These are phyloP conservation scores for Lycocerus yunnanus DNA, from an alignment of 2,888 invertebrate genomes.

Conservation along the genomic window DNA sequence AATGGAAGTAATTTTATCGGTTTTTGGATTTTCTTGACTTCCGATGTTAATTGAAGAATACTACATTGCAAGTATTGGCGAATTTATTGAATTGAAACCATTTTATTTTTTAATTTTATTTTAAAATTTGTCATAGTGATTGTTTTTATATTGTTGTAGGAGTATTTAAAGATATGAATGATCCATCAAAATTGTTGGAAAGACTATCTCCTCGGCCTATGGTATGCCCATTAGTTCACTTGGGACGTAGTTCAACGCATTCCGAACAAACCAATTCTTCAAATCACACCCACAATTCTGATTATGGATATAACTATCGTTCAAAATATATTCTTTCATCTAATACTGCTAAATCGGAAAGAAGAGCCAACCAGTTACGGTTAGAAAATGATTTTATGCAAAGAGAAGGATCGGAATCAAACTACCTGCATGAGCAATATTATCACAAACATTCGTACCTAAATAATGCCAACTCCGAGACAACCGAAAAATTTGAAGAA, in stretches of 20 bases:
- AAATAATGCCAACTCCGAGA: constrained; percentile 38
- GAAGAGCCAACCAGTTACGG: constrained; percentile 31
- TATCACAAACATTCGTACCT: constrained; percentile 43
- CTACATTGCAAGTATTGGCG: no score
- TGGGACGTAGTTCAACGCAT: constrained; percentile 59
- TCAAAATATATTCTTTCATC: constrained; percentile 40
- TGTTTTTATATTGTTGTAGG: background rate
- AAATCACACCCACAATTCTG: constrained; percentile 39
- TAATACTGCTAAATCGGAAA: constrained; percentile 26
- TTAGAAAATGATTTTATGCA: constrained; percentile 30
- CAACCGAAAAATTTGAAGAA: constrained; percentile 31
- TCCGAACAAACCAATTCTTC: constrained; percentile 35
- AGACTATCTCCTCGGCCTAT: constrained; percentile 55
- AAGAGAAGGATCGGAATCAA: constrained; percentile 37
- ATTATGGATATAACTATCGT: constrained; percentile 41
- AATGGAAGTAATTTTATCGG: no score
- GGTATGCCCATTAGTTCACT: constrained; percentile 65
- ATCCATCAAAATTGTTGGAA: constrained; percentile 47
- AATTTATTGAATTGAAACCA: no score
- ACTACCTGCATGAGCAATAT: constrained; percentile 42
- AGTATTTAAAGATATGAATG: constrained; percentile 39
- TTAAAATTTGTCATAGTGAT: background rate
- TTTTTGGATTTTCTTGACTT: no score
- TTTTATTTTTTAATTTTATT: background rate
- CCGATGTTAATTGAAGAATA: no score